phyloP scores from a whole-genome alignment of 2,113 vertebrate genomes.

The Candoia aspera region DNA sequence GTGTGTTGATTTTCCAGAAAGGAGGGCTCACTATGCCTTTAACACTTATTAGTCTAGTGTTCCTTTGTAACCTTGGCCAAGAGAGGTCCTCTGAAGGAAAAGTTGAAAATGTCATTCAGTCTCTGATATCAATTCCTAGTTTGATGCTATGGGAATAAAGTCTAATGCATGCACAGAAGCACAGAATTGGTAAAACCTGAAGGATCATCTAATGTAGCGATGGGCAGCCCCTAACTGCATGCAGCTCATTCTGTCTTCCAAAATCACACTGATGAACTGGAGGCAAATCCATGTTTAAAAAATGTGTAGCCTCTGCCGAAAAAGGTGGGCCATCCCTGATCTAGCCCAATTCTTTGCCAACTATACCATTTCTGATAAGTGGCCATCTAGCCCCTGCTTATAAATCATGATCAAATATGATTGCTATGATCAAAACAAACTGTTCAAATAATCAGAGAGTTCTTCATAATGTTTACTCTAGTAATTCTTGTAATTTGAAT shows the following conservation, averaged over 20 bases:
- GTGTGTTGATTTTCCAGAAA: not conserved
- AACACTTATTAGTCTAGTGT: not conserved
- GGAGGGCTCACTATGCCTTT: not conserved
- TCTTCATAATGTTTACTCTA: not conserved
- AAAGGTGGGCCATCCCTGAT: not conserved
- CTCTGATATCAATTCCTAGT: not conserved
- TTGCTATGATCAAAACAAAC: not conserved
- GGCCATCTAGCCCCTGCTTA: not conserved
- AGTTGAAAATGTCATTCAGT: not conserved
- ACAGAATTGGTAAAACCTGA: not conserved
- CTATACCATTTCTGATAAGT: not conserved
- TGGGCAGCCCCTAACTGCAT: not conserved
- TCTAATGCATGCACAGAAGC: not conserved
- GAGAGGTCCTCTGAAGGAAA: not conserved
- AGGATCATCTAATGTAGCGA: not conserved
- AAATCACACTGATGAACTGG: not conserved
- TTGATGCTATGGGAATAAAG: not conserved
- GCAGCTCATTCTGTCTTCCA: not conserved
- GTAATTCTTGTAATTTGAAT: not conserved
- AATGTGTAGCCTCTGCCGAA: not conserved
- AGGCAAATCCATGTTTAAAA: not conserved
- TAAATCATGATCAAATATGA: not conserved
- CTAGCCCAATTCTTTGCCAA: not conserved
- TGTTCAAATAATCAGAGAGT: not conserved
- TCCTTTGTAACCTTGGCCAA: not conserved